These are phyloP conservation scores for Darevskia nairensis DNA, from an alignment of 2,797 vertebrate species.

Conservation along the genomic window DNA sequence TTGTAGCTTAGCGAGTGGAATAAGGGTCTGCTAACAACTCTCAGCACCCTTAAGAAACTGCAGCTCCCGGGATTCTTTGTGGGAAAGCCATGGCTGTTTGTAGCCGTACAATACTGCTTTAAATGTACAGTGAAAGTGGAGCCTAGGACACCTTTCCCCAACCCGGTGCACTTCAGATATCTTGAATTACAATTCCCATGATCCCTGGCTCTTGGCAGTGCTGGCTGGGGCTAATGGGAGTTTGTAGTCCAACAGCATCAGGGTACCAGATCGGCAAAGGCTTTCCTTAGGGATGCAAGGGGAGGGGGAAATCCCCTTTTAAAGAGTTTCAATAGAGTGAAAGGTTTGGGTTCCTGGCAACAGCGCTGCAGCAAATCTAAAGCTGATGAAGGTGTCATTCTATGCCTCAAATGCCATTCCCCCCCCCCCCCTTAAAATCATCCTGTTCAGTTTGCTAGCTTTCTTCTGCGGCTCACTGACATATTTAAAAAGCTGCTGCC, in stretches of 20 bases:
- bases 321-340: background rate
- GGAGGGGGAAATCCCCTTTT: conserved; percentile 10
- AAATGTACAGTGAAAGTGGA: too few species aligned
- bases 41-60: too few species aligned
- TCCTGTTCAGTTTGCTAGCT: conserved; percentile 31
- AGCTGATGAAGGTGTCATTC: conserved; percentile 1
- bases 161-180: too few species aligned
- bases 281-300: too few species aligned
- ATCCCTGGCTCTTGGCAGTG: too few species aligned
- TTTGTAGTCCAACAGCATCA: background rate
- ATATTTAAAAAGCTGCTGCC: conserved; percentile 38
- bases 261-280: too few species aligned
- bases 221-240: background rate
- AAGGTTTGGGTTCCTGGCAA: background rate
- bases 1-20: too few species aligned
- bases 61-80: too few species aligned
- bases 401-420: conserved; percentile 12
- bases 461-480: background rate
- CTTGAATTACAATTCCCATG: background rate
- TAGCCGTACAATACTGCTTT: too few species aligned
- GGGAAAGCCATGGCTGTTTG: background rate
- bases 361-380: conserved; percentile 8
- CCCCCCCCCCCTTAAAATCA: background rate
- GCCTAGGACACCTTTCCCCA: background rate
- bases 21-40: too few species aligned